Evolutionary conservation across 1,140 invertebrate genomes (phyloP), one percentile per base, ranked within the genome.

Genomic region (Aleiodes sp.): DNA sequence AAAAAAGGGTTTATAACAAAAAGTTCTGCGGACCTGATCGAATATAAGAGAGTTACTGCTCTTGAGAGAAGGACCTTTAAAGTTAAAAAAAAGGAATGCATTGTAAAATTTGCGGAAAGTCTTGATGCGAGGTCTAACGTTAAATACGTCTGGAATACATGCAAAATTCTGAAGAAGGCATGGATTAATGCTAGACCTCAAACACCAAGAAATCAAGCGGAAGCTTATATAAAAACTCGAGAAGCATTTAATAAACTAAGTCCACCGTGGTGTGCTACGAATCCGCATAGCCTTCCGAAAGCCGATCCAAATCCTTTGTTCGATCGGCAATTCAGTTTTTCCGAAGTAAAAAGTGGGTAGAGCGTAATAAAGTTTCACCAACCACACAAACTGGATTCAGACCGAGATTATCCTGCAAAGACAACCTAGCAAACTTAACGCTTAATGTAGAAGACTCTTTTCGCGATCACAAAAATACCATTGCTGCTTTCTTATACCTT

Each of bases 141-240:
- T 7, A 21, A 10, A 1, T 56, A 70, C 19, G 63, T 72, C 26
- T 72, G 59, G 64, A 70, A 64, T 16, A 72, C 62, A n/a, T 72
- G 63, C 14, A 72, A 69, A 43, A 56, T 72, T 14, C 60, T 72
- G 16, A 72, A 66, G 26, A 72, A 70, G 33, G 26, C 39, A 43
- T 68, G 52, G 62, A 26, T 57, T 8, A 72, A 69, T 21, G 52
- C n/a, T 19, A 14, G 35, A 56, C 24, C 67, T 14, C 7, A 9
- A 4, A 46, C 1, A 3, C n/a, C 41, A 2, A 19, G 2, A 19
- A 24, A 52, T 12, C 12, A 21, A 21, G 0, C 12, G 2, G 35
- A 39, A 10, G 43, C 41, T 7, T 4, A 21, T n/a, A 19, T 46
- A 29, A 21, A 26, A 8, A 26, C 29, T 24, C 14, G 6, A 4